Evolutionary conservation across 2,113 vertebrate species (phyloP).

Genomic region (Bothrops jararaca): DNA sequence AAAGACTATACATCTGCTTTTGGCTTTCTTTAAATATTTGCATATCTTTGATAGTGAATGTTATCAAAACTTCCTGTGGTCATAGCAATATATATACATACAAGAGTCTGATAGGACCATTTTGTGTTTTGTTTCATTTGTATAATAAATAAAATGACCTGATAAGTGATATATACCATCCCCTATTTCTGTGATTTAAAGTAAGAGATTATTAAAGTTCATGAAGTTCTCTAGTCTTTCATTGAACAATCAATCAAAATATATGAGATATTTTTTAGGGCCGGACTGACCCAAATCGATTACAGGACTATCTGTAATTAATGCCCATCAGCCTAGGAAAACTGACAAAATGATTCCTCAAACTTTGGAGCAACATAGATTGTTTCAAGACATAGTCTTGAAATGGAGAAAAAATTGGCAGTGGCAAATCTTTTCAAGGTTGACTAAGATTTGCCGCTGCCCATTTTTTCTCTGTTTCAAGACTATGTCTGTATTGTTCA

Average conservation of each 20-base stretch:
- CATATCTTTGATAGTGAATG: neutral
- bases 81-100: neutral
- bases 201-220: neutral
- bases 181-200: neutral
- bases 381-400: neutral
- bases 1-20: neutral
- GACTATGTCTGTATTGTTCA: too few species aligned
- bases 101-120: neutral
- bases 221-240: neutral
- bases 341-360: neutral
- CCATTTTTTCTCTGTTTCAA: too few species aligned
- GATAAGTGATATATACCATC: neutral
- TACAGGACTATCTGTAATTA: neutral
- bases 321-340: neutral
- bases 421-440: neutral
- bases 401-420: neutral
- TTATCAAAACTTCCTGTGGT: neutral
- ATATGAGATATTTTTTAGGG: neutral
- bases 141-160: neutral
- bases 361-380: neutral
- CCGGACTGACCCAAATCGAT: neutral
- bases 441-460: neutral
- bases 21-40: neutral
- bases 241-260: neutral
- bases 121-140: neutral